phyloP scores from a whole-genome alignment of 2,888 invertebrate species.

The Drosophila hamatofila region DNA sequence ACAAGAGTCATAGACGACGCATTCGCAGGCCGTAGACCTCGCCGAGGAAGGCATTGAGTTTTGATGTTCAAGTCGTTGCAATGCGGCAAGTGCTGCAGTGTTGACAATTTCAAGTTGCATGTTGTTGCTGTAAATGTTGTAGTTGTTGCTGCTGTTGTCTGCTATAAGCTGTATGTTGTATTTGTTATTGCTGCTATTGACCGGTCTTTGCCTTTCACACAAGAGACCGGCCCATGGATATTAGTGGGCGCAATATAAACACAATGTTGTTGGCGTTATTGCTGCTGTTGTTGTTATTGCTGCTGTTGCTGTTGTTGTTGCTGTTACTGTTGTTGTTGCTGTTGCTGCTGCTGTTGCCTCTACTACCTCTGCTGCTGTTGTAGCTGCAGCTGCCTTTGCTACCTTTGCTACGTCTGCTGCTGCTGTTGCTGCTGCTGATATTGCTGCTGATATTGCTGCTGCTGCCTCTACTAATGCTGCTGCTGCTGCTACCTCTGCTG shows the following conservation, averaged over 20 bases:
- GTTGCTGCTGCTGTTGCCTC: conserved; percentile 18
- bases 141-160: conserved; percentile 21
- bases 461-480: too few species aligned
- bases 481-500: too few species aligned
- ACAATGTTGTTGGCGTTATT: conserved; percentile 43
- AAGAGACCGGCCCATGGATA: conserved; percentile 47
- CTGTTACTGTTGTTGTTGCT: too few species aligned
- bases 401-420: conserved; percentile 18
- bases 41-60: conserved; percentile 19
- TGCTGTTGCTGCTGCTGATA: conserved; percentile 2
- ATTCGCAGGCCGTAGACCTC: conserved; percentile 29
- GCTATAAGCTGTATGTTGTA: conserved; percentile 12
- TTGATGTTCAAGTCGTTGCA: conserved; percentile 32
- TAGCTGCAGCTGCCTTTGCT: too few species aligned
- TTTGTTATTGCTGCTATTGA: conserved; percentile 43
- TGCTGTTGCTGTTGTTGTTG: not conserved
- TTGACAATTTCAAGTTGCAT: conserved; percentile 66
- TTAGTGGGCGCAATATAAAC: conserved; percentile 60
- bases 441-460: not conserved
- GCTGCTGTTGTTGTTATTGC: not conserved
- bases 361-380: conserved; percentile 6
- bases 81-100: conserved; percentile 75
- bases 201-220: conserved; percentile 59
- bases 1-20: conserved; percentile 14
- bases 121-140: conserved; percentile 21